phyloP scores from a whole-genome alignment of 2,888 invertebrate genomes.

The Epinotia brunnichana region DNA sequence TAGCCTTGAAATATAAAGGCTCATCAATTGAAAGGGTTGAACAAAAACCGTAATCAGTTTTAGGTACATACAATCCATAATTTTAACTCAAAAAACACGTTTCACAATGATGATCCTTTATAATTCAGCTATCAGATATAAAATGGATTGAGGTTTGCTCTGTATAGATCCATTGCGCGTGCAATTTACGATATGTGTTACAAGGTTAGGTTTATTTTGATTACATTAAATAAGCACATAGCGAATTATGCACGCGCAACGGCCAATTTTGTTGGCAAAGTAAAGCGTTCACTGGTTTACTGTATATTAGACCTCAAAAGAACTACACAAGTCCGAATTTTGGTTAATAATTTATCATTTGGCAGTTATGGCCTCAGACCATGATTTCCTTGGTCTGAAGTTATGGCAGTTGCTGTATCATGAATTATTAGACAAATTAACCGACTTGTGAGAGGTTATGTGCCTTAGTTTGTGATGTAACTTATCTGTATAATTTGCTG shows the following conservation, averaged over 20 bases:
- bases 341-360: slow-evolving; percentile 48
- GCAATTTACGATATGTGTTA: slow-evolving; percentile 4
- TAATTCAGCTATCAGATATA: slow-evolving; percentile 21
- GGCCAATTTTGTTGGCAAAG: background rate
- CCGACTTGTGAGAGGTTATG: slow-evolving; percentile 49
- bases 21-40: slow-evolving; percentile 19
- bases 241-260: slow-evolving; percentile 6
- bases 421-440: slow-evolving; percentile 53
- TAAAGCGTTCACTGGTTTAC: background rate
- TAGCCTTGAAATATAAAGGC: slow-evolving; percentile 15
- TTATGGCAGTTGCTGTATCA: slow-evolving; percentile 27
- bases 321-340: slow-evolving; percentile 52
- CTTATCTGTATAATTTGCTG: background rate
- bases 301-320: slow-evolving; percentile 4
- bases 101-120: slow-evolving; percentile 15
- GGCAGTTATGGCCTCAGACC: slow-evolving; percentile 44
- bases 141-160: background rate
- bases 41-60: background rate
- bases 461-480: background rate
- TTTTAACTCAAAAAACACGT: background rate
- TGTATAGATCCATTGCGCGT: background rate
- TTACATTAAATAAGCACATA: background rate
- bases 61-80: no score
- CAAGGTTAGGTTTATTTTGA: slow-evolving; percentile 9
- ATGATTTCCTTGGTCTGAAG: background rate